Evolutionary conservation across 2,797 vertebrate species (phyloP).

Genomic region (Oophaga sylvatica): DNA sequence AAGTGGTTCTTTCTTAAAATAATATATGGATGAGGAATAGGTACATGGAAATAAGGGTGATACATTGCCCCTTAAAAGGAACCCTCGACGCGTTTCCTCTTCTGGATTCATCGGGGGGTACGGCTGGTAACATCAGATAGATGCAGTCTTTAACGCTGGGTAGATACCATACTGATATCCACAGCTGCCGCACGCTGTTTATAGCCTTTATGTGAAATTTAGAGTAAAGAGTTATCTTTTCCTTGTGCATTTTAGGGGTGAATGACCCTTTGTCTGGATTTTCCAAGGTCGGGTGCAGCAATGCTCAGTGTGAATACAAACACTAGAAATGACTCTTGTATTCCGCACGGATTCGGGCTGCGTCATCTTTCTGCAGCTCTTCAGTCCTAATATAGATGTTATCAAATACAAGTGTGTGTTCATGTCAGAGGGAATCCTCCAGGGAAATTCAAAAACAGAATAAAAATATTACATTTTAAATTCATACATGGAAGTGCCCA

Average conservation of each 20-base stretch:
- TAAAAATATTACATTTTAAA: constrained; percentile 27
- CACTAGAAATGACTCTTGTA: not conserved
- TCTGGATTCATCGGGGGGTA: too few relatives aligned
- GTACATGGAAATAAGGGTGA: too few relatives aligned
- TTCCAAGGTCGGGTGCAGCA: not conserved
- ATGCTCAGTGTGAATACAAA: not conserved
- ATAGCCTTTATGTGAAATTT: too few relatives aligned
- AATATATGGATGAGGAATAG: too few relatives aligned
- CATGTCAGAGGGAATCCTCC: constrained; percentile 4
- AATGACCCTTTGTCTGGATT: not conserved
- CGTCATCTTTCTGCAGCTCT: too few relatives aligned
- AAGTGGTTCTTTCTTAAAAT: too few relatives aligned
- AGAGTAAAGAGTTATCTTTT: not conserved
- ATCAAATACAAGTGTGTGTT: not conserved
- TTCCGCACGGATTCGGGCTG: not conserved
- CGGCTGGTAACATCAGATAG: too few relatives aligned
- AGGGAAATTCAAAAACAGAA: constrained; percentile 14
- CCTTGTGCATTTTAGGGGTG: not conserved
- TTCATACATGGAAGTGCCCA: constrained; percentile 6
- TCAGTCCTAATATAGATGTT: constrained; percentile 2
- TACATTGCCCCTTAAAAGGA: too few relatives aligned
- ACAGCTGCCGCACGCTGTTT: too few relatives aligned
- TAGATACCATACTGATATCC: too few relatives aligned
- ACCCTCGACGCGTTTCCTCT: too few relatives aligned
- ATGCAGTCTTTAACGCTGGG: too few relatives aligned